A percentile compares a stretch with the other conserved stretches of the same genome.
These are phyloP conservation scores for Pitangus sulphuratus DNA, from an alignment of 2,797 vertebrate species.

Conservation along the genomic window DNA sequence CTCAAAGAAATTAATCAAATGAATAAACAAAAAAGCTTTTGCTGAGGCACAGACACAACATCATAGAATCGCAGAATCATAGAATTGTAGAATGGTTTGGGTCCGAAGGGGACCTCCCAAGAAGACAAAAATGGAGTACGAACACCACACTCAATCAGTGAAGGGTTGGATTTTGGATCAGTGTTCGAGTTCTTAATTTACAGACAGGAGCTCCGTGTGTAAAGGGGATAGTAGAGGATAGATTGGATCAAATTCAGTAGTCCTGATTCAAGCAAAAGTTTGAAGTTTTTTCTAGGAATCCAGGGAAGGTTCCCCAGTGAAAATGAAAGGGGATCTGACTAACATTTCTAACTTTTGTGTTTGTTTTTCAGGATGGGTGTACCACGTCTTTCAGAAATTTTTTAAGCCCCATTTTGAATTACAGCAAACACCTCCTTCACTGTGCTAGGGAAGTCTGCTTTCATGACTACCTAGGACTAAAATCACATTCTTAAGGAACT, in stretches of 20 bases:
- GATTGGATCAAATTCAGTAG: neutral
- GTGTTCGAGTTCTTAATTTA: neutral
- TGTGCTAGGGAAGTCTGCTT: neutral
- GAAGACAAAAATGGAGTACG: neutral
- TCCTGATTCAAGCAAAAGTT: neutral
- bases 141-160: neutral
- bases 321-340: neutral
- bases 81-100: neutral
- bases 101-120: neutral
- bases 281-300: neutral
- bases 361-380: neutral
- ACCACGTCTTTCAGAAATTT: neutral
- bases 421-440: neutral
- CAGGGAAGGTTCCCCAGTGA: rapidly evolving
- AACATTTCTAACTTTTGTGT: neutral
- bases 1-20: slow-evolving; percentile 56
- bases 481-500: neutral
- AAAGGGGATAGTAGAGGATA: neutral
- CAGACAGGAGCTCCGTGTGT: neutral
- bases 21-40: slow-evolving; percentile 68
- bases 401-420: neutral
- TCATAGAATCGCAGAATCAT: neutral
- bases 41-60: neutral
- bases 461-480: neutral
- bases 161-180: neutral